Conservation (phyloP, 2,888 invertebrate species). For the Synergus umbraculus region DNA sequence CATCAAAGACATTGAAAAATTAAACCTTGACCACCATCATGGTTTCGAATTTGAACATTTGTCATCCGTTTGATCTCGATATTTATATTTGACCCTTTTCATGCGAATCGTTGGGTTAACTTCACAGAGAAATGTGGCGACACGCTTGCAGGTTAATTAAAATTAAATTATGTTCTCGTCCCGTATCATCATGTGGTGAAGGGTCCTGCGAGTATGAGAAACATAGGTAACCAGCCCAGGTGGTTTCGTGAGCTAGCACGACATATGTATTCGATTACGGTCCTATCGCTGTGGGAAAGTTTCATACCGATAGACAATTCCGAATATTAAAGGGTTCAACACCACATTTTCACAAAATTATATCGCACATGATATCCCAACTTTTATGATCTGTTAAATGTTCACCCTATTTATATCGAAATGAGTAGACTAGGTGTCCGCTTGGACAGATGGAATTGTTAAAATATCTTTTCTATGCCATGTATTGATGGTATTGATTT, state of each 20-base stretch:
- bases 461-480: too few relatives aligned
- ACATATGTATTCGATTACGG: conserved; percentile 71
- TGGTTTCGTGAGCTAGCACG: conserved; percentile 64
- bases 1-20: too few relatives aligned
- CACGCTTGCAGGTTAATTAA: conserved; percentile 58
- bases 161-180: conserved; percentile 56
- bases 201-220: conserved; percentile 67
- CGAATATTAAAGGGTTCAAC: conserved; percentile 10
- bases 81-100: conserved; percentile 44
- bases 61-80: neutral
- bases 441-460: too few relatives aligned
- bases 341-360: conserved; percentile 23
- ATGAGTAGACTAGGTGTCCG: too few relatives aligned
- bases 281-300: conserved; percentile 73
- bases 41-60: neutral
- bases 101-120: conserved; percentile 43
- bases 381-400: neutral
- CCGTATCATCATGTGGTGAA: conserved; percentile 58
- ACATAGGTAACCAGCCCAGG: conserved; percentile 68
- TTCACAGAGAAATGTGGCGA: conserved; percentile 35
- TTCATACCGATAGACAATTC: conserved; percentile 56
- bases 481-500: neutral
- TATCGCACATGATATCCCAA: neutral
- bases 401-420: neutral
- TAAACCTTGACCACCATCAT: too few relatives aligned